Percentiles rank a stretch among this genome's conserved stretches.
These are phyloP conservation scores for Bilobella aurantiaca DNA, from an alignment of 1,140 invertebrate genomes.

Conservation along the genomic window DNA sequence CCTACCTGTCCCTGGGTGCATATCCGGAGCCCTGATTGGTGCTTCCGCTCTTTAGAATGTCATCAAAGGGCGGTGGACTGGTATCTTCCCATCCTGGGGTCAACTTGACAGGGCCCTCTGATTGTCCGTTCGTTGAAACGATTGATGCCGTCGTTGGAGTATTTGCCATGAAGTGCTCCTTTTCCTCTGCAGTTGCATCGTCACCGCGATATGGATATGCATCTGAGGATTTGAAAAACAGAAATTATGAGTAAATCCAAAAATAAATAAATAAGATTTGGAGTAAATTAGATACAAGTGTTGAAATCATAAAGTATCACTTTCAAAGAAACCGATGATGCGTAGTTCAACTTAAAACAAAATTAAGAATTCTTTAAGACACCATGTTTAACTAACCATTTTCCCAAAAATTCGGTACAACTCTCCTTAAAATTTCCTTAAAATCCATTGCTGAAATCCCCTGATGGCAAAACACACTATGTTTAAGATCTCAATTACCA, in stretches of 20 bases:
- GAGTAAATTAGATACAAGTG: too few species aligned
- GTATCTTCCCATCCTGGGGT: slow-evolving; percentile 77
- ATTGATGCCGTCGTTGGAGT: slow-evolving; percentile 34
- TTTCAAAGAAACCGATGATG: too few species aligned
- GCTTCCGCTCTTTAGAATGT: slow-evolving; percentile 26
- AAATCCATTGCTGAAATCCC: too few species aligned
- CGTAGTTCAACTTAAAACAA: too few species aligned
- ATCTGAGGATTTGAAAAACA: background rate
- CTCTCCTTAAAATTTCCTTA: too few species aligned
- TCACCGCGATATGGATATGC: background rate
- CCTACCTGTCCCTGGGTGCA: slow-evolving; percentile 36
- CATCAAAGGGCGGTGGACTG: slow-evolving; percentile 36
- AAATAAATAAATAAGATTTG: background rate
- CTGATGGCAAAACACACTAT: too few species aligned
- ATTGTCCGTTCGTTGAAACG: too few species aligned
- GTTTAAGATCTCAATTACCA: too few species aligned
- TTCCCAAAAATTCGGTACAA: too few species aligned
- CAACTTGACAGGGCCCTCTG: slow-evolving; percentile 63
- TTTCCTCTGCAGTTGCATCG: slow-evolving; percentile 9
- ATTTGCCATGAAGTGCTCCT: slow-evolving; percentile 38
- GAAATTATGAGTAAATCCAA: background rate
- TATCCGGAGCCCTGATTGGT: slow-evolving; percentile 25
- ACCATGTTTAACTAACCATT: too few species aligned
- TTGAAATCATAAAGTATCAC: too few species aligned
- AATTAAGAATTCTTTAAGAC: too few species aligned